These are phyloP conservation scores for Patiria miniata DNA, from an alignment of 35 echinoderm and acorn worm species.

Conservation along the genomic window DNA sequence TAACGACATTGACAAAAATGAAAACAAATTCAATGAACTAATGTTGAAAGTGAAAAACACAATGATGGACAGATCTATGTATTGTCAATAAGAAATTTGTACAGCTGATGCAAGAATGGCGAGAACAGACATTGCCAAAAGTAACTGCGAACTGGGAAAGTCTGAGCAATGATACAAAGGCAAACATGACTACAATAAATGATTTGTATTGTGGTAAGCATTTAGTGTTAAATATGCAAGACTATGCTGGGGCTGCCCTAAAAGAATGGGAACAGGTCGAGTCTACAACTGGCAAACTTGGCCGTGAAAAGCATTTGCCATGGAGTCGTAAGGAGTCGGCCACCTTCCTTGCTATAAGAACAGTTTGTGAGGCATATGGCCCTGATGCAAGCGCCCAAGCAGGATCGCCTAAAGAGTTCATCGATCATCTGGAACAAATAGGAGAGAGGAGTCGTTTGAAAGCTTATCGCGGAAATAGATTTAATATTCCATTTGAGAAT, in stretches of 20 bases:
- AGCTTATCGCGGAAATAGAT: too few relatives aligned
- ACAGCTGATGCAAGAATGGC: constrained; percentile 41
- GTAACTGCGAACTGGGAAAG: constrained; percentile 56
- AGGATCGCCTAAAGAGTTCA: constrained; percentile 65
- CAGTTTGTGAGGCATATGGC: constrained; percentile 72
- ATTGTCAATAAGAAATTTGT: constrained; percentile 64
- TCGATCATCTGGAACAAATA: constrained; percentile 20
- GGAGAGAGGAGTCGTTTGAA: constrained; percentile 4
- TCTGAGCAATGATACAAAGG: constrained; percentile 22
- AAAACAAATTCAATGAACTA: too few relatives aligned
- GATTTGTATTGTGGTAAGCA: constrained; percentile 78
- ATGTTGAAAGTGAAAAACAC: too few relatives aligned
- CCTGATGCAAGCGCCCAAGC: constrained; percentile 63
- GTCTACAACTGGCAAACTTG: constrained; percentile 17
- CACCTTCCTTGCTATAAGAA: constrained; percentile 48
- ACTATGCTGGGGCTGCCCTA: constrained; percentile 77
- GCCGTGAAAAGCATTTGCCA: constrained; percentile 38
- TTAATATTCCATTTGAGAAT: too few relatives aligned
- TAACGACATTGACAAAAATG: too few relatives aligned
- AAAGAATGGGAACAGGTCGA: constrained; percentile 71
- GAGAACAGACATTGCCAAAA: constrained; percentile 25
- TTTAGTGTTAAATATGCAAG: constrained; percentile 65
- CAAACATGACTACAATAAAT: constrained; percentile 54
- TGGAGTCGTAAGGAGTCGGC: constrained; percentile 66
- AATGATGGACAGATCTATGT: constrained; percentile 64